Evolutionary conservation across 1,140 invertebrate genomes (phyloP).

Genomic region (Drosophila funebris): DNA sequence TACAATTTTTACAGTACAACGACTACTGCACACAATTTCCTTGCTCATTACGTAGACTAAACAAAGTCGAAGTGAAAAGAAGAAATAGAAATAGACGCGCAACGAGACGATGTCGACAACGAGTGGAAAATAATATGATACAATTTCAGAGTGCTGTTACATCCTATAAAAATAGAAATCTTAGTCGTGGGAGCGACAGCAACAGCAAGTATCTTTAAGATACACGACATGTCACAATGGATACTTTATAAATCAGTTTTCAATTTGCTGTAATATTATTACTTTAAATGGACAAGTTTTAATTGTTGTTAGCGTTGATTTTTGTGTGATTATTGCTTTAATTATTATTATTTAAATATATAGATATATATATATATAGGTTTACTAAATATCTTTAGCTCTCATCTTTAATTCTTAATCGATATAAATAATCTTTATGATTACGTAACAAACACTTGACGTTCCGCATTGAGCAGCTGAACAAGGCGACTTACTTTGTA

Average conservation of each 20-base stretch:
- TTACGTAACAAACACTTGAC: slow-evolving; percentile 22
- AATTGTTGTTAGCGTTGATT: too few species aligned
- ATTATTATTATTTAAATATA: too few species aligned
- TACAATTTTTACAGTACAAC: slow-evolving; percentile 36
- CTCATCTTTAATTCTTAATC: slow-evolving; percentile 8
- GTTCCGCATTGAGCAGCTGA: neutral
- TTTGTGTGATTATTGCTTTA: too few species aligned
- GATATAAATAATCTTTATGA: slow-evolving; percentile 37
- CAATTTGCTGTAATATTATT: neutral
- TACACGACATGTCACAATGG: neutral
- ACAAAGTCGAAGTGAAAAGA: slow-evolving; percentile 38
- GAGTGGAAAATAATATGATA: slow-evolving; percentile 48
- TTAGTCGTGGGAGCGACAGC: slow-evolving; percentile 19
- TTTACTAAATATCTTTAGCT: neutral
- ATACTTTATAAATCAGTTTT: neutral
- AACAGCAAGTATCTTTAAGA: slow-evolving; percentile 8
- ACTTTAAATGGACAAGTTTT: neutral
- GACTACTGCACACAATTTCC: slow-evolving; percentile 43
- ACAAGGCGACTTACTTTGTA: slow-evolving; percentile 39
- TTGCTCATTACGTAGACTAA: slow-evolving; percentile 52
- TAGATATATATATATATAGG: too few species aligned
- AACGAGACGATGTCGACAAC: slow-evolving; percentile 16
- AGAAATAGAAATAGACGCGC: slow-evolving; percentile 40
- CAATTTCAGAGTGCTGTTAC: slow-evolving; percentile 27
- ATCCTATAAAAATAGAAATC: slow-evolving; percentile 41